Evolutionary conservation across 2,797 vertebrate genomes (phyloP).

Genomic region (Hephaestus fuliginosus): DNA sequence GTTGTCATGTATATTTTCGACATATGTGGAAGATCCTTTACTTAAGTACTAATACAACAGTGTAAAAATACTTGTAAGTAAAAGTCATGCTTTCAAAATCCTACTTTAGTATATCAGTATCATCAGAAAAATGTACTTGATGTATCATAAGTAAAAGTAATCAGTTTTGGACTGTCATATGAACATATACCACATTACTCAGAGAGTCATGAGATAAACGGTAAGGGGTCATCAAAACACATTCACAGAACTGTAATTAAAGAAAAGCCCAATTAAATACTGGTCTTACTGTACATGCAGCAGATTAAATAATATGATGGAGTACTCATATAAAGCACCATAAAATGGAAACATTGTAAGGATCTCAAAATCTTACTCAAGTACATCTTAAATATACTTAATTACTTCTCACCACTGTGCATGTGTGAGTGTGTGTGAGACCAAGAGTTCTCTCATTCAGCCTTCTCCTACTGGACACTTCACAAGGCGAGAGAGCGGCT

Average conservation of each 20-base stretch:
- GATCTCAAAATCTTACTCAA: neutral
- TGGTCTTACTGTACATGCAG: neutral
- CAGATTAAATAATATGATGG: neutral
- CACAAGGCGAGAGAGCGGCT: neutral
- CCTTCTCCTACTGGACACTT: slow-evolving; percentile 3
- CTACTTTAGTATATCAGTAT: neutral
- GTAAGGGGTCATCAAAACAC: too few species aligned
- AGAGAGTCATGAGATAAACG: too few species aligned
- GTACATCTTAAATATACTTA: neutral
- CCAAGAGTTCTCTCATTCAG: neutral
- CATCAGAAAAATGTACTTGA: neutral
- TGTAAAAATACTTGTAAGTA: too few species aligned
- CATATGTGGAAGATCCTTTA: neutral
- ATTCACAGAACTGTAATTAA: too few species aligned
- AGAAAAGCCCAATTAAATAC: too few species aligned
- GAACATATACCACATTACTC: neutral
- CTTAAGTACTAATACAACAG: neutral
- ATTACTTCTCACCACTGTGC: neutral
- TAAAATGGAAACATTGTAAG: neutral
- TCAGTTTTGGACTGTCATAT: neutral
- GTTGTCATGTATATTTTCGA: neutral
- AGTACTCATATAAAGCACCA: neutral
- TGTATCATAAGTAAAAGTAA: neutral
- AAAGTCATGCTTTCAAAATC: neutral
- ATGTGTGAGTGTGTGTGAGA: neutral